These are phyloP conservation scores for Hydropsyche tenuis DNA, from an alignment of 1,140 invertebrate genomes.

Conservation along the genomic window DNA sequence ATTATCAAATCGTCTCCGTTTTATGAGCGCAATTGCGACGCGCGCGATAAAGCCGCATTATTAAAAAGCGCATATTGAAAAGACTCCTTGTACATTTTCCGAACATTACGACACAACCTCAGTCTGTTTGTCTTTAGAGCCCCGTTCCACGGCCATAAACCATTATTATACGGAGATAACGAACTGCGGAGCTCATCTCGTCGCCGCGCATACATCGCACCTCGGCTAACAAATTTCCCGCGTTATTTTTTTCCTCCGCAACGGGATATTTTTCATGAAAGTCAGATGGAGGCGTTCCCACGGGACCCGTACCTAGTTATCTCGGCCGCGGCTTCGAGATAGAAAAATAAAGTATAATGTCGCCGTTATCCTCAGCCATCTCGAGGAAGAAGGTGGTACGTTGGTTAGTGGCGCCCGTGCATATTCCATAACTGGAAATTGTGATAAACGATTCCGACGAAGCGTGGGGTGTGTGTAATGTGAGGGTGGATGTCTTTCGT, in stretches of 20 bases:
- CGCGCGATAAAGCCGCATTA: too few relatives aligned
- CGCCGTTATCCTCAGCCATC: constrained; percentile 49
- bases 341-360: constrained; percentile 51
- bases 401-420: constrained; percentile 30
- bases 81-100: too few relatives aligned
- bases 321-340: constrained; percentile 45
- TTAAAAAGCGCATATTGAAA: too few relatives aligned
- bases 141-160: constrained; percentile 32
- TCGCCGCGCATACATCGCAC: constrained; percentile 43
- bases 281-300: constrained; percentile 50
- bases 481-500: neutral
- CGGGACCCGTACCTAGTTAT: constrained; percentile 49
- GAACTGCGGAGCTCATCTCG: constrained; percentile 45
- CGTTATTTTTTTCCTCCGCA: constrained; percentile 43
- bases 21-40: too few relatives aligned
- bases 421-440: constrained; percentile 49
- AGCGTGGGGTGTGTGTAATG: constrained; percentile 10
- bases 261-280: constrained; percentile 49
- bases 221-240: constrained; percentile 49
- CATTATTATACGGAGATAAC: constrained; percentile 50
- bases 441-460: constrained; percentile 46
- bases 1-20: too few relatives aligned
- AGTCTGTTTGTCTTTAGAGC: constrained; percentile 9
- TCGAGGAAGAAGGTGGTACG: neutral
- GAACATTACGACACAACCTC: neutral